phyloP scores from a whole-genome alignment of 2,888 invertebrate species.

The Ochropacha duplaris region DNA sequence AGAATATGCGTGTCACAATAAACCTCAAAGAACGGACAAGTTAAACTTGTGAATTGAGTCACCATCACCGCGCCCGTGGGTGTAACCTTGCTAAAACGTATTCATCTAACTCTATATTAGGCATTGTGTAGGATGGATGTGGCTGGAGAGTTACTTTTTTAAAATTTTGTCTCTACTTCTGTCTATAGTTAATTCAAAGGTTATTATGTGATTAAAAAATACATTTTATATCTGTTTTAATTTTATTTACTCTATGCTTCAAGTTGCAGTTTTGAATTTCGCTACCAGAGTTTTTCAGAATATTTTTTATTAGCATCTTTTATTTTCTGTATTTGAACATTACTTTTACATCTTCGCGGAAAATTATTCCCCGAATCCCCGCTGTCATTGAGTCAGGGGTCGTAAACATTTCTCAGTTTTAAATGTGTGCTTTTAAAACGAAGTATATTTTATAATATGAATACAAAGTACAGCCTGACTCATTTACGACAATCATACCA shows the following conservation, averaged over 20 bases:
- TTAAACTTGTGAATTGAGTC: conserved; percentile 52
- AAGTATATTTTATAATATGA: background rate
- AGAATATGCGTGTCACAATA: background rate
- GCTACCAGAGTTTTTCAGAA: too few species aligned
- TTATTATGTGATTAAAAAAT: too few species aligned
- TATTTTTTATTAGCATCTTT: too few species aligned
- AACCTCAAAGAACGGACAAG: background rate
- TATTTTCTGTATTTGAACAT: too few species aligned
- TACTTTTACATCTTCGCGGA: too few species aligned
- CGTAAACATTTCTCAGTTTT: background rate
- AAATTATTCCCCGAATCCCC: too few species aligned
- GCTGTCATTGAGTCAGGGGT: background rate
- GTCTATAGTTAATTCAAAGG: too few species aligned
- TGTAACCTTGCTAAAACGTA: conserved; percentile 62
- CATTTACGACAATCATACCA: background rate
- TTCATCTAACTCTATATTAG: conserved; percentile 54
- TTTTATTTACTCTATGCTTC: too few species aligned
- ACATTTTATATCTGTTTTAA: too few species aligned
- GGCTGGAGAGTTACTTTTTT: background rate
- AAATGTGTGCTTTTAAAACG: background rate
- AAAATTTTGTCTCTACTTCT: background rate
- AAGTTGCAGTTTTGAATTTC: too few species aligned
- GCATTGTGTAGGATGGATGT: conserved; percentile 45
- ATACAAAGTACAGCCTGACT: background rate
- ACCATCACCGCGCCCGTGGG: conserved; percentile 51